Percentiles rank a stretch among this genome's conserved stretches.
Conservation (phyloP, 92 coral and sea anemone genomes). For the Heliopora coerulea region DNA sequence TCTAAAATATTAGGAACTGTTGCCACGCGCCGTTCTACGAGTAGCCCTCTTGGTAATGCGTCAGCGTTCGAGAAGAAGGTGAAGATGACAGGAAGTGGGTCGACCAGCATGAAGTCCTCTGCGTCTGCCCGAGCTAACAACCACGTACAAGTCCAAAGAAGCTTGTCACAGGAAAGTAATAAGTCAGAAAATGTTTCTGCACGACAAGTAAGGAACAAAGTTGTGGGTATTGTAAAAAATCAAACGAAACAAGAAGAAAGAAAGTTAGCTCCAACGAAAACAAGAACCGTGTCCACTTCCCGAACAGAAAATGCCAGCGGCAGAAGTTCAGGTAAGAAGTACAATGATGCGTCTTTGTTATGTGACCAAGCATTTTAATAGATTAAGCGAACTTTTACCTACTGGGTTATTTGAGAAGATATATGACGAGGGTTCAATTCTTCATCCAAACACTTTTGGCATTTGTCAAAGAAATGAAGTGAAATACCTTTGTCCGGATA, state of each 20-base stretch:
- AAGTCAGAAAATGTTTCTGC: slow-evolving; percentile 14
- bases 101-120: not conserved
- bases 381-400: too few species aligned
- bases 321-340: not conserved
- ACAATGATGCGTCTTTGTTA: too few species aligned
- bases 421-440: too few species aligned
- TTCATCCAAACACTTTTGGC: too few species aligned
- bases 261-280: slow-evolving; percentile 1
- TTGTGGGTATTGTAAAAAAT: not conserved
- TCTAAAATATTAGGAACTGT: slow-evolving; percentile 8
- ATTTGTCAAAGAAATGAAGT: too few species aligned
- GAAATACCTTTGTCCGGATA: too few species aligned
- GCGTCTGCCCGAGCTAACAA: not conserved
- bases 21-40: not conserved
- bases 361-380: too few species aligned
- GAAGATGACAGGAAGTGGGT: not conserved
- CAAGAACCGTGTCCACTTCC: slow-evolving; percentile 13
- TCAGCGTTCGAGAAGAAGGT: not conserved
- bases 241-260: slow-evolving; percentile 9
- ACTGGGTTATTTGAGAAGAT: too few species aligned
- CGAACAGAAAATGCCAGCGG: not conserved
- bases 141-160: not conserved
- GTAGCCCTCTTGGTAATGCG: not conserved
- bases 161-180: slow-evolving; percentile 12
- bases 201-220: not conserved